Evolutionary conservation across 2,113 vertebrate species (phyloP).

Genomic region (Phyllopteryx taeniolatus): DNA sequence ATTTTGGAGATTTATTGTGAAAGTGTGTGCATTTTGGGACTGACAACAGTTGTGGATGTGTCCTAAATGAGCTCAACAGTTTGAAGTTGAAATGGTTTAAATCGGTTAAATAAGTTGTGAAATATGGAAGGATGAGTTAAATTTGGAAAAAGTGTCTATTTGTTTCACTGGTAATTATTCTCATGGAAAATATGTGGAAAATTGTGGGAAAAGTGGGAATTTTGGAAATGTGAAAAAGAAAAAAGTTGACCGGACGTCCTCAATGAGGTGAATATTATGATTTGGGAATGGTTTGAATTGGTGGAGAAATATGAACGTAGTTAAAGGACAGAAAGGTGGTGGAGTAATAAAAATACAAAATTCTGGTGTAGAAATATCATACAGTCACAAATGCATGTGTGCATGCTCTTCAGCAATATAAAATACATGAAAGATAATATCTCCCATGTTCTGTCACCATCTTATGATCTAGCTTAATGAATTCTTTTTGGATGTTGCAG

Average conservation of each 20-base stretch:
- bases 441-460: background rate
- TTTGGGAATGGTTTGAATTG: background rate
- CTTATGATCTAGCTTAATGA: background rate
- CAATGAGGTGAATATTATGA: background rate
- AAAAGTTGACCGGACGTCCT: no score
- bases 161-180: background rate
- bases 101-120: background rate
- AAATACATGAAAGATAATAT: background rate
- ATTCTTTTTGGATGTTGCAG: constrained; percentile 50
- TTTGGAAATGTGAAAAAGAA: no score
- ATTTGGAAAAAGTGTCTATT: background rate
- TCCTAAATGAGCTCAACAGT: background rate
- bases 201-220: no score
- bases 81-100: background rate
- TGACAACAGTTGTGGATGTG: no score
- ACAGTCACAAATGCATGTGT: no score
- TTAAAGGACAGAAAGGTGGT: no score
- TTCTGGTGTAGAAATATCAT: no score
- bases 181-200: background rate
- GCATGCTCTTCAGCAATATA: no score
- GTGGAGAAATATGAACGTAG: background rate
- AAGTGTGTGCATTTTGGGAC: no score
- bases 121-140: background rate
- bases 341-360: no score
- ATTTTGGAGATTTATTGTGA: no score